Evolutionary conservation across 2,888 invertebrate species (phyloP).

Genomic region (Melanargia galathea): DNA sequence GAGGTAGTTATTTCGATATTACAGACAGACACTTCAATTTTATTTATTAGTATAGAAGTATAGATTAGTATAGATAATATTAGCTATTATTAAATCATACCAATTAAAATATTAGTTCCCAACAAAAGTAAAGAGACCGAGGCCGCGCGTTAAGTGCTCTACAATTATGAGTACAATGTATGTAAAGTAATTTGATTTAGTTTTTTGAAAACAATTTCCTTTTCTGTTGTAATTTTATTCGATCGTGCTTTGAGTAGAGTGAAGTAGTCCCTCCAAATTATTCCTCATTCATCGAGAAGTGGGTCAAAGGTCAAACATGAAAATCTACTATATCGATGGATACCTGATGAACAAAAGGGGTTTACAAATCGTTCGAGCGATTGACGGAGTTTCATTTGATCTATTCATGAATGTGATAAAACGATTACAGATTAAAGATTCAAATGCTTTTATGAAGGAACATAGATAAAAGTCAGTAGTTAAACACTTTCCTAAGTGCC

Average conservation of each 20-base stretch:
- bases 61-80: too few species aligned
- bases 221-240: background rate
- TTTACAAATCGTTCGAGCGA: background rate
- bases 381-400: background rate
- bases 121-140: background rate
- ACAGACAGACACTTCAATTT: too few species aligned
- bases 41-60: too few species aligned
- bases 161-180: background rate
- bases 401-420: background rate
- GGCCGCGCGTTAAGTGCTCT: background rate
- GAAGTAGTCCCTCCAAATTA: background rate
- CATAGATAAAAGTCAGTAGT: too few species aligned
- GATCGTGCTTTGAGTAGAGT: background rate
- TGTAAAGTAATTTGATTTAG: background rate
- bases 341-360: slow-evolving; percentile 4
- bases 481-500: too few species aligned
- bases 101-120: background rate
- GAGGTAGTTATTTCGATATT: too few species aligned
- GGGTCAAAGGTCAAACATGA: slow-evolving; percentile 15
- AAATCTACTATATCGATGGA: background rate
- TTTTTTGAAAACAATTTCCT: background rate
- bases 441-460: background rate
- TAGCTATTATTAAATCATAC: background rate
- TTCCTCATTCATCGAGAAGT: background rate
- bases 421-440: background rate